Evolutionary conservation across 2,888 invertebrate species (phyloP).

Genomic region (Thymelicus acteon): DNA sequence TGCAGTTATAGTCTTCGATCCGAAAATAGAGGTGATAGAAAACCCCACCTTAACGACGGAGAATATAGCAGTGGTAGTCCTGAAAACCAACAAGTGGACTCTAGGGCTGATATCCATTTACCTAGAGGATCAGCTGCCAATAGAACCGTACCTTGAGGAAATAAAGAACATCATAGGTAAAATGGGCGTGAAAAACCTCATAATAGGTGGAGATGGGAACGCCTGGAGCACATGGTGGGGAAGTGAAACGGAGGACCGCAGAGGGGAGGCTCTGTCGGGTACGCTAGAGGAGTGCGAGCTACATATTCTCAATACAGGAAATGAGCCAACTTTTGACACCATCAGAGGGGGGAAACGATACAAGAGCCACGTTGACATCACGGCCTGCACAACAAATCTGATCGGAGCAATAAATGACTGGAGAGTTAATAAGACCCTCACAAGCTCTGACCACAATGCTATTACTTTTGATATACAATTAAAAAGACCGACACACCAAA

Average conservation of each 20-base stretch:
- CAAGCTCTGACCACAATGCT: neutral
- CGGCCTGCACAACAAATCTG: no score
- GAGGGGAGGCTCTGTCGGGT: conserved; percentile 15
- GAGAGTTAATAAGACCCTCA: neutral
- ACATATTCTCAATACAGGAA: no score
- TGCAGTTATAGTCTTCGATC: conserved; percentile 32
- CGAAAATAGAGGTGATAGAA: conserved; percentile 18
- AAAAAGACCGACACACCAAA: no score
- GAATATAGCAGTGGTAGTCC: conserved; percentile 28
- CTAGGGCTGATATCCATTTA: conserved; percentile 32
- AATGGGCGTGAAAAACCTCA: neutral
- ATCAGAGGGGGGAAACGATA: neutral
- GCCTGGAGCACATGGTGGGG: conserved; percentile 39
- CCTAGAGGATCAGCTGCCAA: conserved; percentile 33
- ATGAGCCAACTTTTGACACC: neutral
- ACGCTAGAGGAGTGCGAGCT: conserved; percentile 20
- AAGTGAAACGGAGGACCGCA: neutral
- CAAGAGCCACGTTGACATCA: conserved; percentile 2
- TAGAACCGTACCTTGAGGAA: conserved; percentile 27
- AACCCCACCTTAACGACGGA: conserved; percentile 25
- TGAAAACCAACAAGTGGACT: conserved; percentile 30
- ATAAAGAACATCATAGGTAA: neutral
- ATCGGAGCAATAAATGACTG: neutral
- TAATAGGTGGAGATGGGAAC: conserved; percentile 39
- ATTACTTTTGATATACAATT: neutral